Evolutionary conservation across 37 sponge, comb jelly and placozoan genomes (phyloP).

Genomic region (Petrosia ficiformis): DNA sequence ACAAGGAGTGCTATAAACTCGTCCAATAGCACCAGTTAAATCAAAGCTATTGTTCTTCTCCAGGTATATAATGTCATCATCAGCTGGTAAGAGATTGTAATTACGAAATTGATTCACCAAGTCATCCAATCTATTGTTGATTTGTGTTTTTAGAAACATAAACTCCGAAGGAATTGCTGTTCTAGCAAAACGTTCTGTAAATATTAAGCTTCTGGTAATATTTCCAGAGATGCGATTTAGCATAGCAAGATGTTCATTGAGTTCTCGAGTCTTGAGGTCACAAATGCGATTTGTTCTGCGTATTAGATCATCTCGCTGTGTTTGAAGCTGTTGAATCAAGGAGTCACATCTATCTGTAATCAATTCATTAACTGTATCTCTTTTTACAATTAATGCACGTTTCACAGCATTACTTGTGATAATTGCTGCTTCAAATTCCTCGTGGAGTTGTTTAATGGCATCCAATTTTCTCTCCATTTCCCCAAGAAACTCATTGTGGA

Average conservation of each 20-base stretch:
- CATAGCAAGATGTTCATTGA: background rate
- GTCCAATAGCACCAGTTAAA: background rate
- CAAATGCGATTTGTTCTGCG: background rate
- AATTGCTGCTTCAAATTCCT: background rate
- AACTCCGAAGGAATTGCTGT: background rate
- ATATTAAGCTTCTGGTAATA: background rate
- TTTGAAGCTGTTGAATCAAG: background rate
- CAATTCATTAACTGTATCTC: background rate
- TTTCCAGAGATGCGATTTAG: background rate
- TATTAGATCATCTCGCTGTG: background rate
- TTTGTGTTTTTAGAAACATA: background rate
- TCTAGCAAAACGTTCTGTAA: background rate
- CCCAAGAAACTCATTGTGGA: background rate
- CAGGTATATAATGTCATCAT: background rate
- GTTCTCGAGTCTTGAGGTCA: background rate
- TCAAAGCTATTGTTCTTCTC: background rate
- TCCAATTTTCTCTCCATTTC: background rate
- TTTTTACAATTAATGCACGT: background rate
- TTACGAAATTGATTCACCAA: background rate
- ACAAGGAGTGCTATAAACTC: constrained; percentile 2
- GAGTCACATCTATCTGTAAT: background rate
- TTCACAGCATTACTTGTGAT: background rate
- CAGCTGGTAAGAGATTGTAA: background rate
- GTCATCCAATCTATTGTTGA: background rate
- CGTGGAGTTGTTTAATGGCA: background rate